Percentiles rank a stretch among this genome's conserved stretches.
These are phyloP conservation scores for Apamea sordens DNA, from an alignment of 2,888 invertebrate species.

Conservation along the genomic window DNA sequence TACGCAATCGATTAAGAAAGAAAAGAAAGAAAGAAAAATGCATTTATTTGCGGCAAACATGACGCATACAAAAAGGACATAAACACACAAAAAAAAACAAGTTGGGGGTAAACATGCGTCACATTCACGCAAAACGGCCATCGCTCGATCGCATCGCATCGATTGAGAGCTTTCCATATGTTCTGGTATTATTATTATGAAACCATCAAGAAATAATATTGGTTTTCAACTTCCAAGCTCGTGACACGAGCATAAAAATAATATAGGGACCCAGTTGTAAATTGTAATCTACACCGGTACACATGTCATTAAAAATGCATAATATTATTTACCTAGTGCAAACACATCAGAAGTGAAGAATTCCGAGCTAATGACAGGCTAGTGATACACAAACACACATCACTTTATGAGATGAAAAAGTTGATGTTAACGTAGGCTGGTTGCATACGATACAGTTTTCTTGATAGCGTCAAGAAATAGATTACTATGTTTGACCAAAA, in stretches of 20 bases:
- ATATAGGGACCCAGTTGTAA: conserved; percentile 5
- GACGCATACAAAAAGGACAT: no score
- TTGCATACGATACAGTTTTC: not conserved
- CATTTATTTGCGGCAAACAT: no score
- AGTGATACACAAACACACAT: conserved; percentile 38
- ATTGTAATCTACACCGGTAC: conserved; percentile 12
- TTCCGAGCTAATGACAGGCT: conserved; percentile 43
- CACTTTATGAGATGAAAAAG: conserved; percentile 40
- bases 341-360: conserved; percentile 36
- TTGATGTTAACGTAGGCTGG: conserved; percentile 24
- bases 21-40: no score
- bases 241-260: conserved; percentile 8
- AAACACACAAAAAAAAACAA: no score
- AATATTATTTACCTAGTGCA: conserved; percentile 42
- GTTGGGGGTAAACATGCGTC: no score
- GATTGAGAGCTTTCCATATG: no score
- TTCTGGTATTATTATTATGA: no score
- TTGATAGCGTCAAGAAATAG: not conserved
- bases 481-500: not conserved
- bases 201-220: not conserved
- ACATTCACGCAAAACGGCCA: no score
- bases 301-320: conserved; percentile 49
- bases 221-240: not conserved
- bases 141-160: no score
- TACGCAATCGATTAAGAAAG: no score